These are phyloP conservation scores for Drosophila fuyamai DNA, from an alignment of 1,140 invertebrate species.

Conservation along the genomic window DNA sequence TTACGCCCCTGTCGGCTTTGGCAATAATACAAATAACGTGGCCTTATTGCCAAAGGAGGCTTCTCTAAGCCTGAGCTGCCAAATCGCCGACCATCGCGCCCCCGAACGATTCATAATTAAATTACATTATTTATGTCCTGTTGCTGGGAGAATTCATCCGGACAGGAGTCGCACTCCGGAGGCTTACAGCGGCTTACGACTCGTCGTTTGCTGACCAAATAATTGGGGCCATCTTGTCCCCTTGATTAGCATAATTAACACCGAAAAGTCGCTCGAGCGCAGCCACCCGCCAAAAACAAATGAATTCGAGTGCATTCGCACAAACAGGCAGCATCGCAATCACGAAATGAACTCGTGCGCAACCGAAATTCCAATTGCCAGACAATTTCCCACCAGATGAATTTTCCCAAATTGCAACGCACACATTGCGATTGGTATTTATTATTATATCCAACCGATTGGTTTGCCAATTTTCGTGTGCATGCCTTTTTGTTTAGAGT, in stretches of 20 bases:
- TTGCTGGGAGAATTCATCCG: conserved; percentile 50
- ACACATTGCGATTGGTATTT: conserved; percentile 8
- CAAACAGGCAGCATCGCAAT: conserved; percentile 23
- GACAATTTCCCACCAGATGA: conserved; percentile 25
- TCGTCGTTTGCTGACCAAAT: conserved; percentile 71
- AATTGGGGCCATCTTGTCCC: conserved; percentile 57
- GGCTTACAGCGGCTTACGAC: conserved; percentile 72
- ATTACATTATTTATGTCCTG: conserved; percentile 75
- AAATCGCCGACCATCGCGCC: conserved; percentile 31
- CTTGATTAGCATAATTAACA: conserved; percentile 59
- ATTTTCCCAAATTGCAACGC: conserved; percentile 17
- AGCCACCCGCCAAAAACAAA: conserved; percentile 16
- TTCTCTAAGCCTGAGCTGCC: conserved; percentile 28
- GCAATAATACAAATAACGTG: conserved; percentile 46
- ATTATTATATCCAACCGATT: conserved; percentile 18
- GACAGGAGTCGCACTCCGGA: conserved; percentile 31
- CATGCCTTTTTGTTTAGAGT: conserved; percentile 3
- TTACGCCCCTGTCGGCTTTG: conserved; percentile 62
- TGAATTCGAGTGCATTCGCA: conserved; percentile 28
- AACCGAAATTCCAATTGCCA: conserved; percentile 2
- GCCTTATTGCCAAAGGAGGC: conserved; percentile 6
- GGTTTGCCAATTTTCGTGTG: conserved; percentile 14
- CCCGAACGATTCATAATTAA: conserved; percentile 71
- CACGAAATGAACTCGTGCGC: conserved; percentile 31
- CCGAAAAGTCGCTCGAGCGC: conserved; percentile 24